Base-by-base conservation (phyloP, 2,888 invertebrate genomes). In the Mesorhabditis spiculigera region DNA sequence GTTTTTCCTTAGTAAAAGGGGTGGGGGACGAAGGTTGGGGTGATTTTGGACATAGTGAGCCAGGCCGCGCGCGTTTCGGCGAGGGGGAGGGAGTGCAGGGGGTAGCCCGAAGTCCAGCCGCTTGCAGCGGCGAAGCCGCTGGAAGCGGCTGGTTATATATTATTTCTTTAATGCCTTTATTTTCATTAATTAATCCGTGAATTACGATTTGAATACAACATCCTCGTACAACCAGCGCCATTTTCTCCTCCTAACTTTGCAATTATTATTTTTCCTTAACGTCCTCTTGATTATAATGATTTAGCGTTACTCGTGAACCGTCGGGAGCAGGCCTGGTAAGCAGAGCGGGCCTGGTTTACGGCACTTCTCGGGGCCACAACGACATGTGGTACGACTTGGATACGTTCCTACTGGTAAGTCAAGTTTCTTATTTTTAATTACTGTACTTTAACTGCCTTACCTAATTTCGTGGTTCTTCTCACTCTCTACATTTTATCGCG, bases 361-460 rank as follows among this genome's bases (percentile, higher is more conserved):
- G 80, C 45, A 74, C 77, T 61, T 72, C 73, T 68, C 71, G 71
- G 43, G 70, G 72, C n/a, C 72, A 72, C 5, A 74, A 74, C 45
- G 84, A 84, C 69, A 75, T 76, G 45, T 84, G 84, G 84, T 84
- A 81, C 73, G 84, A 84, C 68, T 70, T 77, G 63, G 84, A 84
- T 66, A 75, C 79, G 10, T 84, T 84, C 74, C 75, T 82, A 62
- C 69, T 82, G 77, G 84, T 84, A 66, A 77, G 80, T 75, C 28
- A 28, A 28, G 28, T 28, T 28, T 28, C 28, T 66, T 63, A 62
- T 69, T 68, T 69, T 16, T 65, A 68, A 64, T 45, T 45, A 13
- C 45, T 41, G 63, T 41, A 68, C 41, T 45, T 69, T 16, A 5
- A 45, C 70, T 63, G 44, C 41, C 44, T 45, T 28, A 44, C 62